These are phyloP conservation scores for Nasonia vitripennis DNA, from an alignment of 1,140 invertebrate species.

Conservation along the genomic window DNA sequence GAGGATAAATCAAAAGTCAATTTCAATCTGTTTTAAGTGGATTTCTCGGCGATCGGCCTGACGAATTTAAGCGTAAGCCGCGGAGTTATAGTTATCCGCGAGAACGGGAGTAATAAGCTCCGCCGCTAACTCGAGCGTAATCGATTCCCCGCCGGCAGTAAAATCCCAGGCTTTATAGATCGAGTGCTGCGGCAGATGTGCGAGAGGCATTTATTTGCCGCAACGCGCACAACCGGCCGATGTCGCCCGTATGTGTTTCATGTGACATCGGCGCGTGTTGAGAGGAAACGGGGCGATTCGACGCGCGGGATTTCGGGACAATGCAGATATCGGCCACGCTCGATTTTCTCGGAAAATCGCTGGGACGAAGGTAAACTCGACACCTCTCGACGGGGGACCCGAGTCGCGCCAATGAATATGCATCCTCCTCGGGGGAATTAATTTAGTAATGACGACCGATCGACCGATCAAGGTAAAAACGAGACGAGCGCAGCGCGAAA, in stretches of 20 bases:
- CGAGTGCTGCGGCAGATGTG: neutral
- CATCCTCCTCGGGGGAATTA: too few species aligned
- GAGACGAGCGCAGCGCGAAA: too few species aligned
- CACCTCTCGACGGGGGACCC: neutral
- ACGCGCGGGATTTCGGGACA: constrained; percentile 17
- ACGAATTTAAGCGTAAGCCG: neutral
- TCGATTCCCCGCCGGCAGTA: constrained; percentile 10
- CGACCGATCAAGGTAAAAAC: too few species aligned
- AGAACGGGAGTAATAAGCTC: neutral
- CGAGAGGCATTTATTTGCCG: too few species aligned
- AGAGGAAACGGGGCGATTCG: constrained; percentile 9
- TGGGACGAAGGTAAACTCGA: neutral
- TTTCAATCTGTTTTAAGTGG: neutral
- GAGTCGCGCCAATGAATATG: too few species aligned
- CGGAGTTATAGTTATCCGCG: neutral
- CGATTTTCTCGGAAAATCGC: constrained; percentile 34
- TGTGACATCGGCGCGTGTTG: neutral
- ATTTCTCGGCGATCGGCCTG: neutral
- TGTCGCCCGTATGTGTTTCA: too few species aligned
- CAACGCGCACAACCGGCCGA: neutral
- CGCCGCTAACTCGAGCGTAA: neutral
- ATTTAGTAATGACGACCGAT: too few species aligned
- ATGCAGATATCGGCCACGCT: neutral
- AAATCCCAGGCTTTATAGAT: constrained; percentile 41
- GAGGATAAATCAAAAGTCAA: neutral